Evolutionary conservation across 2,797 vertebrate species (phyloP), one percentile per base, ranked within the genome.

Genomic region (Scolopax rusticola): DNA sequence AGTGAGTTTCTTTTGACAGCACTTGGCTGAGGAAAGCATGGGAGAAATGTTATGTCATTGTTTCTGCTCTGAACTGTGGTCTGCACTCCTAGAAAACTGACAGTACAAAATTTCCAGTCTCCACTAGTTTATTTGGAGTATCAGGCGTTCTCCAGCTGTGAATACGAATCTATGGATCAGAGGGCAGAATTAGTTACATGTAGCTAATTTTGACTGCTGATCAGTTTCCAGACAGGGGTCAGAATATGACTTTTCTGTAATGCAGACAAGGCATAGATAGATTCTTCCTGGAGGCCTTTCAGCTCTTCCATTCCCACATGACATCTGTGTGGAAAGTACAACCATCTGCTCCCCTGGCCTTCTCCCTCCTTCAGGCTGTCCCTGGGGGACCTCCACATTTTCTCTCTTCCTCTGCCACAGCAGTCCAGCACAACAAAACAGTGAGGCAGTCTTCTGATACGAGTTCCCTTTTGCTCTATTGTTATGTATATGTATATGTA

Each of bases 211-310:
- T 68, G 38, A 83, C 40, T 84, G 50, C 21, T 41, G 53, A 59
- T 89, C 19, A 9, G 27, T 86, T 83, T 93, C 87, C 81, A 91
- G 38, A 54, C 32, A 73, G 25, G 21, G 53, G 36, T 84, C 84
- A 91, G 81, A 68, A 41, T 71, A 60, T 65, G 75, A 24, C 50
- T 94, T 94, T 83, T 93, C 47, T 80, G 47, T 60, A 76, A 70
- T 47, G 27, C 53, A 84, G 47, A 50, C n/a, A 60, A 74, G 33
- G 74, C 82, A 67, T 21, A 56, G 78, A 91, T 68, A 33, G 61
- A 77, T 78, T 84, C 65, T 87, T 94, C 93, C 85, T 89, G 93
- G 87, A 91, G 60, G 51, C 64, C 32, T 63, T 89, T 80, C 82
- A 84, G 47, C 82, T 74, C 82, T 89, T 78, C 87, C 80, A 67